Base-by-base conservation (phyloP, 2,888 invertebrate species). In the Hypomecis punctinalis region DNA sequence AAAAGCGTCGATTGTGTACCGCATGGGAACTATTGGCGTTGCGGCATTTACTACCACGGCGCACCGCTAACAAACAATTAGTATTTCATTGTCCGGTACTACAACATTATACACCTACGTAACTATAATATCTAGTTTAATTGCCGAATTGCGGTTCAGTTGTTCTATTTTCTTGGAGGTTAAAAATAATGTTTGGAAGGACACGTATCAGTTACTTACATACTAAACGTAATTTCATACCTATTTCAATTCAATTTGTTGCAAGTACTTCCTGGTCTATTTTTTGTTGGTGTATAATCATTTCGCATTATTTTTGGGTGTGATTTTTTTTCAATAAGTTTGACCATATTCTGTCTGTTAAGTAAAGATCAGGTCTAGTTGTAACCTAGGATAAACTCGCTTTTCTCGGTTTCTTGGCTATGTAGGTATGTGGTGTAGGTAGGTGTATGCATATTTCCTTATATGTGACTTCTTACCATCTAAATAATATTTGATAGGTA, bases 11-110 rank as follows among this genome's bases (percentile, higher is more conserved):
- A 86, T 86, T 86, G 88, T 85, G 69, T 71, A 71, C 62, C 64
- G 83, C 82, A 74, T 91, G 89, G 89, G 90, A 90, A 89, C 79
- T 76, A 70, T 73, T 61, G 58, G 70, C 69, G 61, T 81, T 80
- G 77, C 77, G 74, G 74, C 75, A 78, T 76, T 74, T 72, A 75
- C 68, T 68, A 65, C 68, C 63, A 66, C 62, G 23, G 23, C 23
- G 23, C 61, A 65, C 51, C 37, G n/a, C 66, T 69, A 69, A 71
- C 66, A 63, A 67, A 58, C 66, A 66, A 59, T 69, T 66, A 63
- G 59, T 42, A 61, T 63, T 72, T 66, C 57, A 65, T 68, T 72
- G 59, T 61, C 49, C 52, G 49, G 45, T 56, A 47, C 46, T 39
- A 33, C 10, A 39, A 23, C 23, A 23, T 23, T 23, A 0, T 8